These are phyloP conservation scores for Corynorhinus townsendii DNA, from an alignment of 2,113 vertebrate genomes.

Conservation along the genomic window DNA sequence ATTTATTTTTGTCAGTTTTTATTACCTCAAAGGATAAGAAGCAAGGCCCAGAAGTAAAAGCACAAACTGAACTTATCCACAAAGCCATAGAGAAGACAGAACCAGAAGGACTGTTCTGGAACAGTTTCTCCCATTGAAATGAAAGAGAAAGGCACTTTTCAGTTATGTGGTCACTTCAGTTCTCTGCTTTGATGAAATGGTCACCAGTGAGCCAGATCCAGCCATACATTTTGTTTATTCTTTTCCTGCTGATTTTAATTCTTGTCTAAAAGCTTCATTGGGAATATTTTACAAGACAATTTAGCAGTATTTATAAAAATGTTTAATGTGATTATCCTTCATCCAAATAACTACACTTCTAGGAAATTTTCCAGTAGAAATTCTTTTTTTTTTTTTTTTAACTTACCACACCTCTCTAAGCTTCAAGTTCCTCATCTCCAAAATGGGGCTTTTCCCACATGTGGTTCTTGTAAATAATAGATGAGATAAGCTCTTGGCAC, in stretches of 20 bases:
- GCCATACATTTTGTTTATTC: not conserved
- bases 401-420: not conserved
- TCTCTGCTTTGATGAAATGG: not conserved
- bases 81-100: not conserved
- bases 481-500: not conserved
- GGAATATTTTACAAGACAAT: not conserved
- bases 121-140: not conserved
- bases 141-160: not conserved
- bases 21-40: slow-evolving; percentile 5
- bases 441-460: not conserved
- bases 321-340: slow-evolving; percentile 6
- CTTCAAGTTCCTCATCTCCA: not conserved
- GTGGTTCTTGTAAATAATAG: not conserved
- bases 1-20: slow-evolving; percentile 35
- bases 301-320: slow-evolving; percentile 7
- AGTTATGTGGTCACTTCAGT: not conserved
- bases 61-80: not conserved
- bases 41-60: not conserved
- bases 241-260: slow-evolving; percentile 19
- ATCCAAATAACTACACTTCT: not conserved
- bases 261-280: not conserved
- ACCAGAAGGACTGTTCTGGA: not conserved
- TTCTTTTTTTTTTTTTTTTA: not conserved
- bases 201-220: not conserved
- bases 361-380: slow-evolving; percentile 13